Percentiles rank a stretch among this genome's conserved stretches.
Conservation (phyloP, 2,113 vertebrate species). For the Microtus montanus region DNA sequence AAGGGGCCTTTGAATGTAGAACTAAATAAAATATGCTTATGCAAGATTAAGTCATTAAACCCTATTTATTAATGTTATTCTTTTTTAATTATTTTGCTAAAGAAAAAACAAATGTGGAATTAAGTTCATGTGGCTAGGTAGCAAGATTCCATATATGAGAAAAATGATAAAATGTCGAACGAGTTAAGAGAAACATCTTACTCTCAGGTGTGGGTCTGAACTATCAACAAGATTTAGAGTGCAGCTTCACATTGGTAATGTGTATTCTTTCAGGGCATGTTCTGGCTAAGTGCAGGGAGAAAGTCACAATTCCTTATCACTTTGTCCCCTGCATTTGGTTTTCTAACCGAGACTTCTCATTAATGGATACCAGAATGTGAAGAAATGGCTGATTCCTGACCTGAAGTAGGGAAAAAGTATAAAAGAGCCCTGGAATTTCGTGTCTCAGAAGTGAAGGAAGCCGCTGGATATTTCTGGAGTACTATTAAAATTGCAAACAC, state of each 20-base stretch:
- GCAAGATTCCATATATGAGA: neutral
- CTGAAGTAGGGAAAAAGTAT: neutral
- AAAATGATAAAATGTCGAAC: neutral
- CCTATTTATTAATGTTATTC: neutral
- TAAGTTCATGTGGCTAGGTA: neutral
- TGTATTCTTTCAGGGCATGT: neutral
- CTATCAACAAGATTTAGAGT: neutral
- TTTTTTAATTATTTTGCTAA: neutral
- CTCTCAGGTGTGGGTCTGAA: neutral
- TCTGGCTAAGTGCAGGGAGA: neutral
- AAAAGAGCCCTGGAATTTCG: neutral
- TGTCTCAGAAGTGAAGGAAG: neutral
- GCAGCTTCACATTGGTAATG: conserved; percentile 13
- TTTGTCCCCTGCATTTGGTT: neutral
- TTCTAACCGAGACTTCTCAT: neutral
- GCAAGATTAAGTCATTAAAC: neutral
- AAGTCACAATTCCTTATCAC: neutral
- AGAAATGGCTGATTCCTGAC: neutral
- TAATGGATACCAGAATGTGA: neutral
- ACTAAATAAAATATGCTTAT: neutral
- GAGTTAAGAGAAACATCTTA: neutral
- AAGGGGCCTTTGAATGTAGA: neutral
- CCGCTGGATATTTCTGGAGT: neutral
- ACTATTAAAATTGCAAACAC: neutral
- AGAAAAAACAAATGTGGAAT: neutral